Evolutionary conservation across 2,888 invertebrate genomes (phyloP).

Genomic region (Stegophylla sp.): DNA sequence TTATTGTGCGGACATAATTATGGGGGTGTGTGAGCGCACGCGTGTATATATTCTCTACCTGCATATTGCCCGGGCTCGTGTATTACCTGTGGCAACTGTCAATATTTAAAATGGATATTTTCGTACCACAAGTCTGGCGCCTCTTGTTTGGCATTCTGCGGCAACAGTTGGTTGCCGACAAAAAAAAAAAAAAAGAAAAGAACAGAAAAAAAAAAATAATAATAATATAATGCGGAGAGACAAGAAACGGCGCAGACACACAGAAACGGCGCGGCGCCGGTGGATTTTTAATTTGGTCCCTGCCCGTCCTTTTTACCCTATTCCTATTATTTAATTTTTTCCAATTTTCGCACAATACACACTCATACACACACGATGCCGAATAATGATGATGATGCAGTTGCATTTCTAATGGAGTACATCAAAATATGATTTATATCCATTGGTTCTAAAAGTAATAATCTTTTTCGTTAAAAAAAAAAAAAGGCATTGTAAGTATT

Average conservation of each 20-base stretch:
- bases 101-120: slow-evolving; percentile 58
- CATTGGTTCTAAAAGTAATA: slow-evolving; percentile 41
- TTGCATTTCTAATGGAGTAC: slow-evolving; percentile 18
- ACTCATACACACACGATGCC: neutral
- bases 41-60: slow-evolving; percentile 36
- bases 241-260: slow-evolving; percentile 54
- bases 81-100: slow-evolving; percentile 56
- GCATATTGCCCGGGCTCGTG: slow-evolving; percentile 20
- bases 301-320: slow-evolving; percentile 52
- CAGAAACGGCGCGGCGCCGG: slow-evolving; percentile 49
- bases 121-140: slow-evolving; percentile 58
- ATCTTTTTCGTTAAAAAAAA: too few species aligned
- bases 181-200: slow-evolving; percentile 17
- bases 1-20: slow-evolving; percentile 55
- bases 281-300: slow-evolving; percentile 58
- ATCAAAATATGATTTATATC: slow-evolving; percentile 8
- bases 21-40: slow-evolving; percentile 53
- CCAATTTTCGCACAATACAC: slow-evolving; percentile 48
- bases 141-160: slow-evolving; percentile 58
- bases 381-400: slow-evolving; percentile 7
- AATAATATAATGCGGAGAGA: slow-evolving; percentile 50
- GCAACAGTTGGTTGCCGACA: slow-evolving; percentile 51
- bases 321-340: slow-evolving; percentile 54
- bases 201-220: slow-evolving; percentile 19
- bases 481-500: too few species aligned